Conservation (phyloP, 2,888 invertebrate genomes). For the Exocentrus adspersus region DNA sequence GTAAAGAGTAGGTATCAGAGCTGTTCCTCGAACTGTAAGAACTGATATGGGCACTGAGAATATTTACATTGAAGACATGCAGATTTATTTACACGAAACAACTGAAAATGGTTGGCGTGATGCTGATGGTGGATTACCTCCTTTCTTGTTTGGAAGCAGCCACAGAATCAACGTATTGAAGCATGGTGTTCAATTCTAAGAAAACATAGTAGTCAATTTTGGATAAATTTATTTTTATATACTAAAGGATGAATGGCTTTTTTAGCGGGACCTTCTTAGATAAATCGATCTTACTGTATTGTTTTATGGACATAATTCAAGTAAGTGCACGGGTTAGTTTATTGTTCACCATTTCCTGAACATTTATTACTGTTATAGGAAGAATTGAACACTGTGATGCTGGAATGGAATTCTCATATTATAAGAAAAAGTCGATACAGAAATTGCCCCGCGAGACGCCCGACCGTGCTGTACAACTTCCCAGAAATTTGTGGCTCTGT, state of each 20-base stretch:
- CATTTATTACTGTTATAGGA: no score
- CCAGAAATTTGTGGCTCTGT: no score
- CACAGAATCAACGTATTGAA: constrained; percentile 25
- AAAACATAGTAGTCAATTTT: constrained; percentile 29
- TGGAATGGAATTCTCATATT: no score
- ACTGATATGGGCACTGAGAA: constrained; percentile 27
- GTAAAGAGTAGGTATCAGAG: background rate
- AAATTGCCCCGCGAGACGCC: no score
- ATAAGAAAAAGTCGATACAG: no score
- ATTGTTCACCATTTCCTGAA: no score
- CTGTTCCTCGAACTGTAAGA: background rate
- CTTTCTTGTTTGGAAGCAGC: constrained; percentile 23
- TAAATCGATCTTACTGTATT: no score
- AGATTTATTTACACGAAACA: background rate
- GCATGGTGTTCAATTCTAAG: constrained; percentile 30
- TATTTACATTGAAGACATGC: constrained; percentile 4
- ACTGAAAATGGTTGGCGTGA: background rate
- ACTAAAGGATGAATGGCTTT: constrained; percentile 15
- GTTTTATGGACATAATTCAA: no score
- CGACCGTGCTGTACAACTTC: no score
- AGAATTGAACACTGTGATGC: no score
- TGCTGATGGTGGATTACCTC: constrained; percentile 5
- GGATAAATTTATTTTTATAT: constrained; percentile 21
- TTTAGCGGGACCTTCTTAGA: no score
- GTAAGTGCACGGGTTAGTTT: no score